Conservation (phyloP, 2,113 vertebrate genomes). For the Myxocyprinus asiaticus region DNA sequence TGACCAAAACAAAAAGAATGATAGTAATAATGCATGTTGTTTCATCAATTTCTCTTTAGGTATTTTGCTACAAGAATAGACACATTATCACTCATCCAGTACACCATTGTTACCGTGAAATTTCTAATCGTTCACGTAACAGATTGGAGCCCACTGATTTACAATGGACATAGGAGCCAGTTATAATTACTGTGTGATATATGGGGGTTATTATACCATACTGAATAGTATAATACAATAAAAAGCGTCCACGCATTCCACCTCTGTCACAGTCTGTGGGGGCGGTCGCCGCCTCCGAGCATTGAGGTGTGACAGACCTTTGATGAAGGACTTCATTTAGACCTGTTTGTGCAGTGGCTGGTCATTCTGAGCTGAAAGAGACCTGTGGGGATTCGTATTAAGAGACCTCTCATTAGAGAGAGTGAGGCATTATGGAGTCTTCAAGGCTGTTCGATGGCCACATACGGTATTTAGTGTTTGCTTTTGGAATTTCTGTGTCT, state of each 20-base stretch:
- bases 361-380: constrained; percentile 45
- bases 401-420: constrained; percentile 48
- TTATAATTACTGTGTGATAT: constrained; percentile 51
- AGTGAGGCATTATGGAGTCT: constrained; percentile 29
- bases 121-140: constrained; percentile 43
- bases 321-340: constrained; percentile 44
- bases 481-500: constrained; percentile 46
- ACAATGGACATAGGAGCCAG: constrained; percentile 38
- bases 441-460: constrained; percentile 54
- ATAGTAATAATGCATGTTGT: constrained; percentile 36
- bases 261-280: constrained; percentile 26
- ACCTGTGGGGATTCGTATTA: constrained; percentile 27
- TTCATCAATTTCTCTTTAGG: constrained; percentile 32
- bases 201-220: constrained; percentile 44
- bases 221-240: constrained; percentile 13
- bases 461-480: constrained; percentile 48
- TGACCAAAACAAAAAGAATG: constrained; percentile 46
- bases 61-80: constrained; percentile 24
- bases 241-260: constrained; percentile 30
- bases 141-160: constrained; percentile 46
- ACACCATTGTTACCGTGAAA: constrained; percentile 29
- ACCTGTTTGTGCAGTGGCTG: constrained; percentile 28
- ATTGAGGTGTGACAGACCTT: constrained; percentile 33
- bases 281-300: neutral
- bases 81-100: constrained; percentile 13